phyloP scores from a whole-genome alignment of 2,113 vertebrate genomes.

The Piaya cayana region DNA sequence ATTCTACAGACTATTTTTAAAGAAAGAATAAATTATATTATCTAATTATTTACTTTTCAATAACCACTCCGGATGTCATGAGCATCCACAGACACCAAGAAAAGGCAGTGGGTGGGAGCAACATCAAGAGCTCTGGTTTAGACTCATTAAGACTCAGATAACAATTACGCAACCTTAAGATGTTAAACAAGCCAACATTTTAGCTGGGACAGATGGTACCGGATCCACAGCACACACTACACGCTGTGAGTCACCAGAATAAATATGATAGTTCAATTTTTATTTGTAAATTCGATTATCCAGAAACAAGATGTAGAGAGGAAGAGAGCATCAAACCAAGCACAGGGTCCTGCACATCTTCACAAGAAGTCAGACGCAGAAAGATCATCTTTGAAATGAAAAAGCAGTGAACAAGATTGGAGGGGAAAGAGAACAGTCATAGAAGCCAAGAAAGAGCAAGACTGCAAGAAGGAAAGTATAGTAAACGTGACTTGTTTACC shows the following conservation, averaged over 20 bases:
- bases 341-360: neutral
- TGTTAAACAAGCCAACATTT: conserved; percentile 36
- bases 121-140: conserved; percentile 20
- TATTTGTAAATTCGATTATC: conserved; percentile 18
- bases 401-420: neutral
- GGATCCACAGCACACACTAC: conserved; percentile 6
- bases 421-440: neutral
- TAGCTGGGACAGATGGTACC: conserved; percentile 18
- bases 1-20: neutral
- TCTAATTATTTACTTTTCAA: neutral
- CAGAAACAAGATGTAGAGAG: neutral
- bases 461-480: conserved; percentile 14
- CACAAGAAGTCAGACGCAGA: neutral
- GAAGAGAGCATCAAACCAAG: neutral
- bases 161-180: neutral
- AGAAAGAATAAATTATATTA: neutral
- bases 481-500: conserved; percentile 16
- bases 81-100: neutral
- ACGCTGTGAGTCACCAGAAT: neutral
- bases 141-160: conserved; percentile 29
- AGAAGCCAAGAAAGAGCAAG: neutral
- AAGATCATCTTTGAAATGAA: neutral
- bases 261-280: neutral
- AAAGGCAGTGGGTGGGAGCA: neutral
- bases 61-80: neutral